Conservation (phyloP, 2,888 invertebrate species). For the Sceliomorpha sp. region DNA sequence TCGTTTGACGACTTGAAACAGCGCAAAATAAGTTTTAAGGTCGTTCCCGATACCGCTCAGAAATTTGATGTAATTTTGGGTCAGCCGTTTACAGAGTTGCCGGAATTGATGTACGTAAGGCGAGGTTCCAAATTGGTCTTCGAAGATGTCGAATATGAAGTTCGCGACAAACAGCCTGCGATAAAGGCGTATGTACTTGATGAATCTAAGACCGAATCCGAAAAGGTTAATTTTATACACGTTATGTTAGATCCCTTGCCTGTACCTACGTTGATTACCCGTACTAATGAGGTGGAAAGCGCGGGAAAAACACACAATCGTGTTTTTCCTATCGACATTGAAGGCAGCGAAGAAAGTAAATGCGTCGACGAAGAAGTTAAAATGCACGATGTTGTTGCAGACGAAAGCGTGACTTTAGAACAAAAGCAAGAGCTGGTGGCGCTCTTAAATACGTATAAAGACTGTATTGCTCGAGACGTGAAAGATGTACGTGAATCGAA, state of each 20-base stretch:
- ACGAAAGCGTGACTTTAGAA: neutral
- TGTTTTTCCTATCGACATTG: too few relatives aligned
- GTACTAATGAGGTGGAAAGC: too few relatives aligned
- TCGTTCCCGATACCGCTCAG: slow-evolving; percentile 26
- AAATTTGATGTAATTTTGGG: slow-evolving; percentile 24
- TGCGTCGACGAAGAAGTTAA: neutral
- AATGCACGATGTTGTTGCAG: slow-evolving; percentile 4
- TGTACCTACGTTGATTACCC: neutral
- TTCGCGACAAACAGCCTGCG: neutral
- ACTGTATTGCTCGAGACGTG: slow-evolving; percentile 23
- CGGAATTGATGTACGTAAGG: slow-evolving; percentile 15
- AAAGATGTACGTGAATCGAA: slow-evolving; percentile 17
- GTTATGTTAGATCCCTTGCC: slow-evolving; percentile 2
- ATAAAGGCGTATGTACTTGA: slow-evolving; percentile 3
- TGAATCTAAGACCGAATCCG: slow-evolving; percentile 5
- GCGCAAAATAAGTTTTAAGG: slow-evolving; percentile 9
- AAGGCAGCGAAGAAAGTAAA: neutral
- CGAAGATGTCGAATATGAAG: slow-evolving; percentile 2
- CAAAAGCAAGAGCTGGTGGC: slow-evolving; percentile 20
- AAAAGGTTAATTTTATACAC: slow-evolving; percentile 18
- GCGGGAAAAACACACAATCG: too few relatives aligned
- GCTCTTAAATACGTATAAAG: slow-evolving; percentile 18
- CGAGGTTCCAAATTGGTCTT: slow-evolving; percentile 14
- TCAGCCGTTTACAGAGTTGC: slow-evolving; percentile 21
- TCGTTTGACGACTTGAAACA: slow-evolving; percentile 25